Evolutionary conservation across 2,888 invertebrate species (phyloP).

Genomic region (Synergus itoensis): DNA sequence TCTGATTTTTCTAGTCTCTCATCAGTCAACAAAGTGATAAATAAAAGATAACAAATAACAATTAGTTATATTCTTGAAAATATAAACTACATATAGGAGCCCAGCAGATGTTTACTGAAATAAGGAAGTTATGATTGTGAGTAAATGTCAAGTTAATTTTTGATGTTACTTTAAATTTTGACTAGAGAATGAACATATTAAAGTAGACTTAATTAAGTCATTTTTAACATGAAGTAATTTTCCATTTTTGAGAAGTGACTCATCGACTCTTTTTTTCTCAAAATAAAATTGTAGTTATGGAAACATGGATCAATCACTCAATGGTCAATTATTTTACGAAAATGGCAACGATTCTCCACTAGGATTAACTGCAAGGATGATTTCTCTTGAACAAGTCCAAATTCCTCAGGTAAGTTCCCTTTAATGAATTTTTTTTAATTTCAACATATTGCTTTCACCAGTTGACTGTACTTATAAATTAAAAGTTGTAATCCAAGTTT

Average conservation of each 20-base stretch:
- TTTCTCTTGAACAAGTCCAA: slow-evolving; percentile 32
- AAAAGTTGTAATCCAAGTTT: too few relatives aligned
- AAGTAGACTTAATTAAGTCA: neutral
- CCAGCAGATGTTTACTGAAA: neutral
- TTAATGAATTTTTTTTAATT: neutral
- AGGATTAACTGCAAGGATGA: slow-evolving; percentile 24
- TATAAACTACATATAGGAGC: neutral
- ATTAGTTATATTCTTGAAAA: neutral
- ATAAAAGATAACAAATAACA: neutral
- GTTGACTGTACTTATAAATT: too few relatives aligned
- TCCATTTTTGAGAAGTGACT: slow-evolving; percentile 24
- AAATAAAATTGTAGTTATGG: neutral
- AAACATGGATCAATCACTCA: slow-evolving; percentile 3
- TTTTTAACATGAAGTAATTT: slow-evolving; percentile 20
- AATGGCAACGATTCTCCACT: slow-evolving; percentile 8
- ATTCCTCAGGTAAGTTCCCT: neutral
- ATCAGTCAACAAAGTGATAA: neutral
- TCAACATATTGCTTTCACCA: too few relatives aligned
- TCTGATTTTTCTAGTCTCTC: neutral
- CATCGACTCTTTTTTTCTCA: neutral
- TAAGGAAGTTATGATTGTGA: neutral
- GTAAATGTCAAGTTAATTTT: neutral
- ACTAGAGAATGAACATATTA: too few relatives aligned
- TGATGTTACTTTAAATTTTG: neutral
- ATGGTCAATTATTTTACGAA: neutral